These are phyloP conservation scores for Stercorarius parasiticus DNA, from an alignment of 2,113 vertebrate species.

Conservation along the genomic window DNA sequence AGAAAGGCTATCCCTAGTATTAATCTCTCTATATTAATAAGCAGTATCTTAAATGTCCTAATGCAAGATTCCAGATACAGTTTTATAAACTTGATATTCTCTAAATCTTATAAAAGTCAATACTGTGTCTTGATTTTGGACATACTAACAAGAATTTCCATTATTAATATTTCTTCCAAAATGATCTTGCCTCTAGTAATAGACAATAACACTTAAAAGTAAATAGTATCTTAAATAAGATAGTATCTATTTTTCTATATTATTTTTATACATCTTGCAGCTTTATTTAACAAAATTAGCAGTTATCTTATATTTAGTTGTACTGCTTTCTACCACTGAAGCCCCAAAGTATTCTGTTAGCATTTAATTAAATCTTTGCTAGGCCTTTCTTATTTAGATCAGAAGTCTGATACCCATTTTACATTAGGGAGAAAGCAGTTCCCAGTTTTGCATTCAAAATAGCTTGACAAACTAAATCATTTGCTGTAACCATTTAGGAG, in stretches of 20 bases:
- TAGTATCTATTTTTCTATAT: neutral
- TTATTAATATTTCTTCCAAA: neutral
- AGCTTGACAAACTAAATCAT: neutral
- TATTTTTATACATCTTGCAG: neutral
- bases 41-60: neutral
- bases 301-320: neutral
- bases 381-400: neutral
- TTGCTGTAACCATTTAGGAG: neutral
- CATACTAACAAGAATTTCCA: neutral
- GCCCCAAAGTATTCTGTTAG: neutral
- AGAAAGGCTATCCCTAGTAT: neutral
- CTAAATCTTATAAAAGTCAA: neutral
- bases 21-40: neutral
- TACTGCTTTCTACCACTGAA: neutral
- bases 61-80: neutral
- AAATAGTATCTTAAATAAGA: neutral
- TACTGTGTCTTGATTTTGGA: neutral
- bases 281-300: neutral
- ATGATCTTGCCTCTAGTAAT: neutral
- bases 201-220: neutral
- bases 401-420: neutral
- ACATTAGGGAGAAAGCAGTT: neutral
- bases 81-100: neutral
- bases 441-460: neutral
- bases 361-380: conserved; percentile 17